Evolutionary conservation across 2,113 vertebrate species (phyloP), one percentile per base, ranked within the genome.

Genomic region (Rutilus rutilus): DNA sequence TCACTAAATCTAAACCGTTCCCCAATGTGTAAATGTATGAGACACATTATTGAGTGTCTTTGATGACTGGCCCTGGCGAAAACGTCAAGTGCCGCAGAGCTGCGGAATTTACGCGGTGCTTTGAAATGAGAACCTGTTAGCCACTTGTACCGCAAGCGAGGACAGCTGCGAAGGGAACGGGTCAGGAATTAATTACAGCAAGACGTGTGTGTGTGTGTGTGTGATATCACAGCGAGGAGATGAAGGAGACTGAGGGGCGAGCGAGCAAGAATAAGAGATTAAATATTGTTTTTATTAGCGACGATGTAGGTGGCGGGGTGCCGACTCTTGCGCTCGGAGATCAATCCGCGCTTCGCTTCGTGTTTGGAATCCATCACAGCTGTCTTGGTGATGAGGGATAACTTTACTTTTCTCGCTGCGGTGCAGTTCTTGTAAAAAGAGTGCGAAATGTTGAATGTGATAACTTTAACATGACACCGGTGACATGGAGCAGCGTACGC

Each of bases 231-330:
- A 81, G 84, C n/a, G 73, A 64, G 73, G 87, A 93, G 91, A 94
- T 92, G 91, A 93, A 94, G 91, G 79, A 83, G 78, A 39, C 30
- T 73, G 50, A n/a, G 36, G 57, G n/a, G 15, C 3, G 30, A 54
- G 42, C 15, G 15, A 65, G 45, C 82, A 67, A 57, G 74, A 81
- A 67, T 62, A 81, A 91, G 92, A 92, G 91, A 90, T 88, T 89
- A 93, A 94, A 94, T 92, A 92, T 93, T 94, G 93, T 94, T 95
- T 93, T 94, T 92, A 95, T 95, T 95, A 94, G 92, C 75, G 8
- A 84, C 91, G 84, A 93, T 94, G 93, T 94, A 93, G 94, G 93
- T 93, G 94, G 93, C 89, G 87, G 90, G 85, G 90, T 91, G 92
- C 91, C 90, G 86, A 89, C 77, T 78, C 80, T 92, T 81, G 39